Percentiles rank a stretch among this genome's conserved stretches.
Evolutionary conservation across 2,113 vertebrate species (phyloP).

Genomic region (Pleuronectes platessa): DNA sequence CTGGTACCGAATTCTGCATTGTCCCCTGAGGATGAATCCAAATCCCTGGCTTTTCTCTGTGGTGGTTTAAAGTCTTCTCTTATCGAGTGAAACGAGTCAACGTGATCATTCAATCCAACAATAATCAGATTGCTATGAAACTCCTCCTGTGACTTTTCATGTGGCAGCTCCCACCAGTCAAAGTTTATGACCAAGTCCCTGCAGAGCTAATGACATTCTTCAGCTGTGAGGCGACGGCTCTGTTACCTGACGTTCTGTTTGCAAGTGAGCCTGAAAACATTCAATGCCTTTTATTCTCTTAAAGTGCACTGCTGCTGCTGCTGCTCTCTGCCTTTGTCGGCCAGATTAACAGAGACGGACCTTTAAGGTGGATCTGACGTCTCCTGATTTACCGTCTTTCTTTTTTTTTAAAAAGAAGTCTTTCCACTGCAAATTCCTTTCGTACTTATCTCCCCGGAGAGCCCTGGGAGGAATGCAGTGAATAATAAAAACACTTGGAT

Average conservation of each 20-base stretch:
- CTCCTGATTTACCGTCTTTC: constrained; percentile 44
- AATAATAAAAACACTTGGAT: constrained; percentile 63
- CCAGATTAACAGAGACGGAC: constrained; percentile 24
- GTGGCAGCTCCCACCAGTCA: not conserved
- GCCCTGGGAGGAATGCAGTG: constrained; percentile 47
- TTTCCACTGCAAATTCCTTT: constrained; percentile 55
- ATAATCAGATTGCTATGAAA: too few species aligned
- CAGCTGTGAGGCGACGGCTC: not conserved
- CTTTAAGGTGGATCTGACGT: constrained; percentile 23
- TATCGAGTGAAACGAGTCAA: too few species aligned
- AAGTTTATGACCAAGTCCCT: not conserved
- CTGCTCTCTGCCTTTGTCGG: not conserved
- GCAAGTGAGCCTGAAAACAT: not conserved
- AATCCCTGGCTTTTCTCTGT: too few species aligned
- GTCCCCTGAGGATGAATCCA: not conserved
- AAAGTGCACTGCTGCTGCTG: not conserved
- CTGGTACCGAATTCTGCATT: too few species aligned
- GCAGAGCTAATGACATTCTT: not conserved
- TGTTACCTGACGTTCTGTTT: not conserved
- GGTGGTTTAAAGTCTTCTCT: too few species aligned
- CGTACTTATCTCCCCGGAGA: constrained; percentile 58
- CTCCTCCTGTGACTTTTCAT: too few species aligned
- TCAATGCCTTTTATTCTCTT: not conserved
- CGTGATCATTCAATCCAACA: too few species aligned
- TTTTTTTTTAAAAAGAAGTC: constrained; percentile 30